Evolutionary conservation across 2,888 invertebrate species (phyloP).

Genomic region (Eilema depressum): DNA sequence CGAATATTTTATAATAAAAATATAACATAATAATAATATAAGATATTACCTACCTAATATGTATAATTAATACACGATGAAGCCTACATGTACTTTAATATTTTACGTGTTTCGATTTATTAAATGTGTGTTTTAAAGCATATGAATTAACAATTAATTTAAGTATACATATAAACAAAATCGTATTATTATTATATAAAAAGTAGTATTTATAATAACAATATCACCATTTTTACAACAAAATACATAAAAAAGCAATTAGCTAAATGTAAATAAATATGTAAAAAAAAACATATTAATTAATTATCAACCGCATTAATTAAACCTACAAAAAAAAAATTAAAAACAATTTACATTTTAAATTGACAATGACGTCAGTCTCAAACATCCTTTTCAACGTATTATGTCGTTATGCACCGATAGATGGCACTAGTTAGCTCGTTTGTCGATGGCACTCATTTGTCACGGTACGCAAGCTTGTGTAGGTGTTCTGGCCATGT

Average conservation of each 20-base stretch:
- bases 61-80: too few relatives aligned
- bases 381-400: conserved; percentile 2
- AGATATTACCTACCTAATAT: too few relatives aligned
- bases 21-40: too few relatives aligned
- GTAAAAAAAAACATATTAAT: background rate
- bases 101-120: too few relatives aligned
- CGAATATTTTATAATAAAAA: too few relatives aligned
- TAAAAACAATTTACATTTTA: background rate
- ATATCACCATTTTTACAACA: background rate
- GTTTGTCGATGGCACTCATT: conserved; percentile 36
- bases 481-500: conserved; percentile 37
- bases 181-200: too few relatives aligned
- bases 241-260: background rate
- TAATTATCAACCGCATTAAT: background rate
- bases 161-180: background rate
- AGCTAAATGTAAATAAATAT: background rate
- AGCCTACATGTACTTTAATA: too few relatives aligned
- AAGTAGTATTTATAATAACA: background rate
- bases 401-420: conserved; percentile 32
- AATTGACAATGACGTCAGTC: background rate
- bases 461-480: conserved; percentile 38
- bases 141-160: too few relatives aligned
- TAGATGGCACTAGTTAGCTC: conserved; percentile 60
- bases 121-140: too few relatives aligned
- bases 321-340: background rate